Conservation (phyloP, 2,888 invertebrate species). For the Euzophera pinguis region DNA sequence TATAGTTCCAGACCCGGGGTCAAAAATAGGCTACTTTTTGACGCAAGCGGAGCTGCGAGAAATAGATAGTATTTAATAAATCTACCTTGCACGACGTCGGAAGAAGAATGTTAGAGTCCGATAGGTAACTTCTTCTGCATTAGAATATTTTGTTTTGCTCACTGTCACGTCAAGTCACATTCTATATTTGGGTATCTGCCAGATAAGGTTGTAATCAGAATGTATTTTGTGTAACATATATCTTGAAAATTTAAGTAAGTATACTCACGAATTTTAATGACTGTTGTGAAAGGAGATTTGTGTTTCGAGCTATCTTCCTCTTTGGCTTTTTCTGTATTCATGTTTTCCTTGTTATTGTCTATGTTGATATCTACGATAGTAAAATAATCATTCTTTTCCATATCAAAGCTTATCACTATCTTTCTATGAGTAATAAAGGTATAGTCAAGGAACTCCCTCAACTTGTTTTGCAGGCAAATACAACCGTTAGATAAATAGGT, state of each 20-base stretch:
- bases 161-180: too few species aligned
- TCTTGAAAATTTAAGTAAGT: background rate
- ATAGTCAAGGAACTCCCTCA: background rate
- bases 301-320: constrained; percentile 39
- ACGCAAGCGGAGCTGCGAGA: too few species aligned
- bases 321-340: constrained; percentile 27
- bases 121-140: too few species aligned
- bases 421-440: background rate
- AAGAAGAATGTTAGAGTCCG: too few species aligned
- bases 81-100: too few species aligned
- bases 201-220: background rate
- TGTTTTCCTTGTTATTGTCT: constrained; percentile 40
- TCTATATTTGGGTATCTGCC: too few species aligned
- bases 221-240: background rate
- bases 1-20: too few species aligned
- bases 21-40: too few species aligned
- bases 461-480: background rate
- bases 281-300: constrained; percentile 45
- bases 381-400: constrained; percentile 61
- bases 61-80: too few species aligned
- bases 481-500: constrained; percentile 3
- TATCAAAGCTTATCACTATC: constrained; percentile 18
- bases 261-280: constrained; percentile 67
- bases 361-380: constrained; percentile 62
- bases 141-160: too few species aligned